These are phyloP conservation scores for Lampris incognitus DNA, from an alignment of 2,113 vertebrate species.

Conservation along the genomic window DNA sequence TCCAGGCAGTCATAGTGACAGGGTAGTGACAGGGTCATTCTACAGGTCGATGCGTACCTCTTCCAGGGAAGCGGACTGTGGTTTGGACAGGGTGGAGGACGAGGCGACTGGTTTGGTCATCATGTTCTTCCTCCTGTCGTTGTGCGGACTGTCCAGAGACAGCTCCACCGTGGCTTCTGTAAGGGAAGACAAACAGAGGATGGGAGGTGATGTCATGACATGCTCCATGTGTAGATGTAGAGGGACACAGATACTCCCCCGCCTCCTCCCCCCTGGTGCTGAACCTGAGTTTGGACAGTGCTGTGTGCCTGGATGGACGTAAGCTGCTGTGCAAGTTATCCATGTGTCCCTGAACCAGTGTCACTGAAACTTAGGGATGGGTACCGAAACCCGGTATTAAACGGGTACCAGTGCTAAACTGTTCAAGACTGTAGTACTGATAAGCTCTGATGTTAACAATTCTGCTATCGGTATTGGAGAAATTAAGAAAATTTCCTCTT, in stretches of 20 bases:
- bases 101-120: conserved; percentile 72
- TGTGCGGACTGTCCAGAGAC: conserved; percentile 89
- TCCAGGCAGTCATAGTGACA: not conserved
- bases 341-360: too few species aligned
- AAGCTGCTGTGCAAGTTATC: too few species aligned
- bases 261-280: too few species aligned
- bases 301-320: too few species aligned
- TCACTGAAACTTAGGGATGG: too few species aligned
- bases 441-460: too few species aligned
- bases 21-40: not conserved
- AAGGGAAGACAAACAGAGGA: not conserved
- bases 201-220: not conserved
- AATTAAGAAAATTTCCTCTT: too few species aligned
- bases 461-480: too few species aligned
- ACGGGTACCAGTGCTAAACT: too few species aligned
- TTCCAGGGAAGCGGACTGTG: conserved; percentile 82
- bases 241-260: not conserved
- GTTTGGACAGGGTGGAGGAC: conserved; percentile 75
- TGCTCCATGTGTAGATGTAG: not conserved
- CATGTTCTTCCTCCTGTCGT: conserved; percentile 86
- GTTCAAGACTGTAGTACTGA: too few species aligned
- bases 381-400: too few species aligned
- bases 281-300: too few species aligned
- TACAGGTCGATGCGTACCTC: conserved; percentile 82
- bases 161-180: conserved; percentile 95